A percentile compares a stretch with the other conserved stretches of the same genome.
These are phyloP conservation scores for Prionailurus bengalensis DNA, from an alignment of 2,113 vertebrate species.

Conservation along the genomic window DNA sequence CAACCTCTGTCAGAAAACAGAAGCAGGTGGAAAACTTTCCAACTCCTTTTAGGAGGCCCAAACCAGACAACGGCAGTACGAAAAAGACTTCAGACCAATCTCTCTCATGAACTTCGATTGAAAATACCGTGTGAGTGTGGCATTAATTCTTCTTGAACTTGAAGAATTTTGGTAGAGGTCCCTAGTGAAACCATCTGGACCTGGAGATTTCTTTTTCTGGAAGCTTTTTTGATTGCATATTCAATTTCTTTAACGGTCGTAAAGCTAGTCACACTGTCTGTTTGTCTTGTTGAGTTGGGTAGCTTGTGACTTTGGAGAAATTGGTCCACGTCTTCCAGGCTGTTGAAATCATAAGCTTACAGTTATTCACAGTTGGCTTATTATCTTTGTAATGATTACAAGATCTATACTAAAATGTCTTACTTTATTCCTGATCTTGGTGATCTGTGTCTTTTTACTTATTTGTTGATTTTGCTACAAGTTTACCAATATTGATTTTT, in stretches of 20 bases:
- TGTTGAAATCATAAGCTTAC: not conserved
- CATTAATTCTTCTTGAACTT: not conserved
- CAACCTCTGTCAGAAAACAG: not conserved
- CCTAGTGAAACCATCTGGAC: not conserved
- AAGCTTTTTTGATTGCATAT: not conserved
- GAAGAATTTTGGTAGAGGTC: not conserved
- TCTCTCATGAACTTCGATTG: not conserved
- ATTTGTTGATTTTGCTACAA: not conserved
- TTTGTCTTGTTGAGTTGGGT: not conserved
- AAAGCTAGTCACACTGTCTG: not conserved
- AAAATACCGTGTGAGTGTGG: not conserved
- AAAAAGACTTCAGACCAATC: not conserved
- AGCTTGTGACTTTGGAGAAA: not conserved
- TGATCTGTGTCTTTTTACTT: not conserved
- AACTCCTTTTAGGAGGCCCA: not conserved
- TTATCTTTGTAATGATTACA: not conserved
- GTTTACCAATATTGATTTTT: not conserved
- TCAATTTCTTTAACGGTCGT: not conserved
- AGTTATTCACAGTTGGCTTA: not conserved
- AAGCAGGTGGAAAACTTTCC: not conserved
- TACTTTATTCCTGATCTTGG: not conserved
- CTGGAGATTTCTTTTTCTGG: not conserved
- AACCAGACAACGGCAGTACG: not conserved
- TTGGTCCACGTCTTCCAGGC: not conserved
- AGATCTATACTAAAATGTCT: not conserved